Evolutionary conservation across 2,797 vertebrate species (phyloP), one percentile per base, ranked within the genome.

Genomic region (Yasuhikotakia modesta): DNA sequence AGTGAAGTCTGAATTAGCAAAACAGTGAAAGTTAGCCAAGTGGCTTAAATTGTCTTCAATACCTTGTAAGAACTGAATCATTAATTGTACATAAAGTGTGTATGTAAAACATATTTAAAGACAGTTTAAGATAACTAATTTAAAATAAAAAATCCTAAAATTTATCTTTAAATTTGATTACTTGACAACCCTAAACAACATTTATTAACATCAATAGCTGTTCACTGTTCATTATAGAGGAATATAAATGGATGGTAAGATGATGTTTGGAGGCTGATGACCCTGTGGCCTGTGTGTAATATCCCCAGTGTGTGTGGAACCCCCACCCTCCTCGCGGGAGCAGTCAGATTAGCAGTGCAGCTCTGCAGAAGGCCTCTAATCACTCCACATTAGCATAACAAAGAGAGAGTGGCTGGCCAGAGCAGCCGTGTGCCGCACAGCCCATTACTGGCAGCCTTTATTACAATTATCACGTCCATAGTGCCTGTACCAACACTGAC

Each of bases 381-480:
- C 81, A 83, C 81, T 79, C 74, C 22, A 64, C 77, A 86, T 86
- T 86, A 86, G 79, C 85, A 86, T 86, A 84, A 86, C 85, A 86
- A 86, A 86, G 39, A 80, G 82, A 75, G 82, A 81, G 79, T 64
- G 66, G 79, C 78, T 67, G 83, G 79, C 84, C 84, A 83, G 76
- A 55, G 60, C 68, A 72, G 48, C 69, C 74, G 73, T n/a, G 24
- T 30, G 68, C 61, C 74, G 81, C 83, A 11, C 39, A 84, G 76
- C 83, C 85, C 83, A 86, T 86, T 86, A 86, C 81, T 79, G 85
- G 80, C 85, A 74, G 85, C 81, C 85, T 86, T 84, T 84, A 84
- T 86, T 80, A 86, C 85, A 86, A 86, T 86, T 86, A 86, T 86
- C 85, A 78, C 83, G 83, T 86, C 81, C 85, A 81, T 86, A 83